Base-by-base conservation (phyloP, 1,140 invertebrate species). In the Ips typographus region DNA sequence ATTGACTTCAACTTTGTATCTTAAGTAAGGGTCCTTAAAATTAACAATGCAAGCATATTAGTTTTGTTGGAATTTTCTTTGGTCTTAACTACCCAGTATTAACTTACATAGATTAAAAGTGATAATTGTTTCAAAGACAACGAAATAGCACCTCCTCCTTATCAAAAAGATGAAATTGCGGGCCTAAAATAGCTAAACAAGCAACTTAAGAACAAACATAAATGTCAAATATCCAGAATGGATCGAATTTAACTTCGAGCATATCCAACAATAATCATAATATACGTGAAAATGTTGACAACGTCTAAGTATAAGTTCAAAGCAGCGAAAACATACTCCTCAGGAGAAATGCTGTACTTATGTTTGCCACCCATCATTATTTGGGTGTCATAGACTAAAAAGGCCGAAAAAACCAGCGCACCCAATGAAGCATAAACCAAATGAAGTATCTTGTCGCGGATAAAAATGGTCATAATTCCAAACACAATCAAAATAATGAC, bases 321-420 rank as follows among this genome's bases (percentile, higher is more conserved):
- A 2, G 95, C 91, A 44, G 95, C 96, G 77, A 98, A 94, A 47
- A 98, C 92, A 78, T 99, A 98, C 75, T 99, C 96, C 78, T 98
- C 96, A 0, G 96, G 95, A 1, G 95, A 97, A 38, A 98, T 86
- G 0, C 90, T 88, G 82, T 94, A 95, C 77, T 93, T 93, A 80
- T 97, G 94, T 8, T 90, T 90, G 4, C 95, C 95, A 61, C 94
- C 94, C 79, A 98, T 86, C 90, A 98, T 95, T 76, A 97, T 78
- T 80, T 99, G 96, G 0, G 95, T 98, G 81, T 98, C 96, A 77
- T 95, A 94, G 2, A 97, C 86, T 5, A 97, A 82, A 82, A 95
- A 97, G 2, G 94, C 76, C 4, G 88, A 91, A 77, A 95, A 96
- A 22, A 92, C 79, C 0, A 92, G 80, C 0, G 94, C 95, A 3